phyloP scores from a whole-genome alignment of 2,113 vertebrate genomes.

The Stomatorhinus ivindoensis region DNA sequence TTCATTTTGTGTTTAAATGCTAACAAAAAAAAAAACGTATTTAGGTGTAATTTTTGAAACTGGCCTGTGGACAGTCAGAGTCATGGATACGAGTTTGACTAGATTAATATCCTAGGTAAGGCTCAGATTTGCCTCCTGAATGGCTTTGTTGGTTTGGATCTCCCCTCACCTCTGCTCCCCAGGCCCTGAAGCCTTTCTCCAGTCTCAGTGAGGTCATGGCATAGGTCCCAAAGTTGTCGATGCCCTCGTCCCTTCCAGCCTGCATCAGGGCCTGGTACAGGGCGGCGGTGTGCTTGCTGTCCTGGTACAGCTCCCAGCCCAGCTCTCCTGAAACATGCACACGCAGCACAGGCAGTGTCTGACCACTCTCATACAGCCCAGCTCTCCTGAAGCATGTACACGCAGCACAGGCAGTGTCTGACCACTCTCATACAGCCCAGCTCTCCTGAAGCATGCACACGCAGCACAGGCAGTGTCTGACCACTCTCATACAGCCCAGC shows the following conservation, averaged over 20 bases:
- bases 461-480: too few relatives aligned
- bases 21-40: too few relatives aligned
- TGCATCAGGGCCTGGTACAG: constrained; percentile 79
- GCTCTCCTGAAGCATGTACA: too few relatives aligned
- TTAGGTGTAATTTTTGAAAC: neutral
- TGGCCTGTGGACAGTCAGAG: neutral
- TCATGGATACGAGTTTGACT: neutral
- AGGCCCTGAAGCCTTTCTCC: constrained; percentile 92
- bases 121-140: neutral
- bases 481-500: too few relatives aligned
- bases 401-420: too few relatives aligned
- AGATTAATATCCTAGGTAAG: neutral
- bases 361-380: too few relatives aligned
- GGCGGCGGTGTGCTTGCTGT: constrained; percentile 64
- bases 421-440: too few relatives aligned
- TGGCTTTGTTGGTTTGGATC: neutral
- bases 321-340: constrained; percentile 71
- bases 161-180: constrained; percentile 84
- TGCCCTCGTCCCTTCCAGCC: constrained; percentile 81
- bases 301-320: constrained; percentile 91
- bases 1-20: too few relatives aligned
- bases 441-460: too few relatives aligned
- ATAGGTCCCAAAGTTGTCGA: constrained; percentile 88
- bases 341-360: neutral
- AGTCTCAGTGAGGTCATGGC: constrained; percentile 80